Evolutionary conservation across 2,113 vertebrate genomes (phyloP).

Genomic region (Phaethornis superciliosus): DNA sequence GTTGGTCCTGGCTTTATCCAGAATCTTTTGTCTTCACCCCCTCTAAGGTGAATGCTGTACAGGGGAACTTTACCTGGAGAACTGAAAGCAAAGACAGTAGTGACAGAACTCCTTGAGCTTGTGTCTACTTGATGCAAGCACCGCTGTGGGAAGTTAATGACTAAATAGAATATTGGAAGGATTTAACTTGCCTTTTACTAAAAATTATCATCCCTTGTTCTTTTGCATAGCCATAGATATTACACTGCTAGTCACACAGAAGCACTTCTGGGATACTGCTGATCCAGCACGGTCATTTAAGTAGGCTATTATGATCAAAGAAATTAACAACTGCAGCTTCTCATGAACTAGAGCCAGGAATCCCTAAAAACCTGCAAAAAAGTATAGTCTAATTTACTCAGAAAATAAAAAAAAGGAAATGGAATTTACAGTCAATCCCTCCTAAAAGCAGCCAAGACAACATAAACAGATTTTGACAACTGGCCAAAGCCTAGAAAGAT

Average conservation of each 20-base stretch:
- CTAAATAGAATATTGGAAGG: background rate
- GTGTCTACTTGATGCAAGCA: background rate
- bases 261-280: conserved; percentile 4
- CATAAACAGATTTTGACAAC: background rate
- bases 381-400: background rate
- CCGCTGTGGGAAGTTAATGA: background rate
- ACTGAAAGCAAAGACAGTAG: background rate
- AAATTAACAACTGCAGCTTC: background rate
- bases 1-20: background rate
- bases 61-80: background rate
- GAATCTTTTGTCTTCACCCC: background rate
- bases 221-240: background rate
- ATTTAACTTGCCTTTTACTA: background rate
- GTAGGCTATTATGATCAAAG: background rate
- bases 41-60: background rate
- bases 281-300: background rate
- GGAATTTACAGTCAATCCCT: background rate
- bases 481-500: background rate
- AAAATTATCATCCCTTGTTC: background rate
- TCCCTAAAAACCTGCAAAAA: background rate
- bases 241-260: background rate
- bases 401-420: background rate
- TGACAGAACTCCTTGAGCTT: background rate
- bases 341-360: background rate
- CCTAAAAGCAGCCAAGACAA: background rate